Evolutionary conservation across 2,888 invertebrate species (phyloP), one percentile per base, ranked within the genome.

Genomic region (Drosophila paramelanica): DNA sequence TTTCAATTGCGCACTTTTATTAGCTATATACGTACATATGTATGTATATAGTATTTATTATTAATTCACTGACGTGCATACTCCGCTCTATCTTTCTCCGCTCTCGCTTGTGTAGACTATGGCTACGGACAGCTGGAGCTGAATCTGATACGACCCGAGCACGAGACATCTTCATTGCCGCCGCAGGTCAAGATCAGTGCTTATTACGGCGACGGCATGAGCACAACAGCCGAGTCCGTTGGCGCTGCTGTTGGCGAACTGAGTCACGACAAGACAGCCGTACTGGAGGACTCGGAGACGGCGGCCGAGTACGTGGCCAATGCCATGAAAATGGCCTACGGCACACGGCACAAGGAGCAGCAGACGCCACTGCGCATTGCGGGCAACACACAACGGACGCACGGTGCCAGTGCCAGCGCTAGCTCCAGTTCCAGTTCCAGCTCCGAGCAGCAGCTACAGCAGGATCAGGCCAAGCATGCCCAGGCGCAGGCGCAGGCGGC

Each of bases 221-320:
- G 78, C 65, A 68, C 70, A 47, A 73, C 79, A 14, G 66, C 57
- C 1, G 65, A 74, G 1, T 67, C 81, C 8, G 53, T 39, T n/a
- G 62, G 46, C 5, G 11, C 57, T 5, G 56, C 56, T 5, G 62
- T 47, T 11, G 57, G 17, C 55, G 67, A 64, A 20, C 11, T 55
- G 49, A 42, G 38, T 5, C 56, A 69, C n/a, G 68, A 78, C 46
- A 65, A 81, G 58, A 36, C 70, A 13, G 58, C 57, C 23, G 42
- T 80, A 1, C 52, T 91, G 36, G 91, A 91, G 51, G 91, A 92
- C 27, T 80, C 90, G 1, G 87, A 90, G 67, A 90, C 92, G 10
- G 92, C 92, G 2, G 91, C 91, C 25, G 92, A 92, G 61, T 92
- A 92, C 69, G 92, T 92, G 60, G 89, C 88, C 14, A 92, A 92